These are phyloP conservation scores for Ophioninae sp. DNA, from an alignment of 2,888 invertebrate genomes.

Conservation along the genomic window DNA sequence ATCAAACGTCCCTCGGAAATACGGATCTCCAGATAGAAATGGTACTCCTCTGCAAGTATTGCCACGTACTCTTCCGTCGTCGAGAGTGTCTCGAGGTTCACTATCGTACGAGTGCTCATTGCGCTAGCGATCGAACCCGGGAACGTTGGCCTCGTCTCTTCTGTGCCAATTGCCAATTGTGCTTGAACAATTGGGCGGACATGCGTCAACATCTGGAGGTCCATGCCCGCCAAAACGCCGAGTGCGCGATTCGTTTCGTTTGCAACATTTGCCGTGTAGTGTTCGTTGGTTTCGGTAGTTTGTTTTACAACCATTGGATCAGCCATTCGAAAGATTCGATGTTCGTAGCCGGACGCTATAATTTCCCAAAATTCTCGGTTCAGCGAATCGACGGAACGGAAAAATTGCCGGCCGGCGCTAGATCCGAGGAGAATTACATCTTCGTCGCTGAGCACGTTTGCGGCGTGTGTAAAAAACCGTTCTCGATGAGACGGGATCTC, in stretches of 20 bases:
- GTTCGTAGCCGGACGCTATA: conserved; percentile 72
- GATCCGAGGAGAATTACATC: conserved; percentile 67
- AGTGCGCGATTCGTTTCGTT: conserved; percentile 68
- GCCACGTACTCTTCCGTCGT: conserved; percentile 72
- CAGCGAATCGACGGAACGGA: conserved; percentile 63
- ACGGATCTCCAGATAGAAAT: conserved; percentile 74
- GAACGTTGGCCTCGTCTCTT: conserved; percentile 71
- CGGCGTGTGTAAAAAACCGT: conserved; percentile 69
- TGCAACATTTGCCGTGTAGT: conserved; percentile 77
- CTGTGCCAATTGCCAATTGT: conserved; percentile 70
- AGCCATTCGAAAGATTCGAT: conserved; percentile 71
- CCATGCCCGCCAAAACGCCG: conserved; percentile 67
- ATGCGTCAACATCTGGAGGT: conserved; percentile 71
- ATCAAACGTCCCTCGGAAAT: conserved; percentile 35
- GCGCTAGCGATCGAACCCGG: conserved; percentile 63
- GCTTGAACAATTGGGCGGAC: conserved; percentile 68
- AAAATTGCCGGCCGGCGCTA: conserved; percentile 52
- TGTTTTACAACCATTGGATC: conserved; percentile 75
- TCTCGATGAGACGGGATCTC: conserved; percentile 63
- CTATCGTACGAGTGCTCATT: conserved; percentile 65
- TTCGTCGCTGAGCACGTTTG: conserved; percentile 76
- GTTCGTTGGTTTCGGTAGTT: conserved; percentile 72
- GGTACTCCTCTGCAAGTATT: conserved; percentile 72
- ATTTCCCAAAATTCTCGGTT: conserved; percentile 72
- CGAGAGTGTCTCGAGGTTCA: conserved; percentile 75